Base-by-base conservation (phyloP, 2,797 vertebrate genomes). In the Urocyon cinereoargenteus region DNA sequence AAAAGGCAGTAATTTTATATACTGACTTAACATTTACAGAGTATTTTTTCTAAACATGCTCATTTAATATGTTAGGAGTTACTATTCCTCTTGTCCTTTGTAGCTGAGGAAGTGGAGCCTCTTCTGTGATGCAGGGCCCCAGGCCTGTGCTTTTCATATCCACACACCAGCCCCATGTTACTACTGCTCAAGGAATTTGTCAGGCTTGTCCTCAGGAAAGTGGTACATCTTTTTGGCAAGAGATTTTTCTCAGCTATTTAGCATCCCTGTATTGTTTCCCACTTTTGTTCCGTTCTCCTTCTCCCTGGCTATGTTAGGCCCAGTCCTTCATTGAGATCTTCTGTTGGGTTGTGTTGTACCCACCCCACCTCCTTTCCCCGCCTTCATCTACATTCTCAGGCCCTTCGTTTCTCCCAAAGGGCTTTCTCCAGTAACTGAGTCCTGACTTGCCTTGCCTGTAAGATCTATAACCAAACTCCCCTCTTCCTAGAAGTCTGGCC, bases 101-200 rank as follows among this genome's bases (percentile, higher is more conserved):
- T 75, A 61, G 57, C 14, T 10, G 62, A 85, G 57, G 91, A 81
- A 82, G 62, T 31, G 6, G 45, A 59, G 26, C 36, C 24, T 55
- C 34, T 31, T 81, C 18, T 34, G 13, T 21, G 40, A 24, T 61
- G 22, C n/a, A 79, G 51, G 51, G 55, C 45, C 55, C 16, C 22
- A 49, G 53, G 7, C 61, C 45, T 10, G 49, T 26, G 45, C 55
- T 57, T 75, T 57, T 14, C 18, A n/a, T 73, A 3, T 72, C 36
- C 24, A 3, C 22, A 16, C 12, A 4, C 53, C 0, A 2, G 61
- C 34, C 36, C 12, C 51, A 3, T 0, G 0, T 57, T 24, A 55
- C 62, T 21, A 2, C 28, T 78, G 6, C 5, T 55, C 14, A 53
- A 83, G 73, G 18, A 40, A 5, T 51, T 59, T 36, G 53, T 9